phyloP scores from a whole-genome alignment of 2,113 vertebrate genomes.

The Catharus fuscescens region DNA sequence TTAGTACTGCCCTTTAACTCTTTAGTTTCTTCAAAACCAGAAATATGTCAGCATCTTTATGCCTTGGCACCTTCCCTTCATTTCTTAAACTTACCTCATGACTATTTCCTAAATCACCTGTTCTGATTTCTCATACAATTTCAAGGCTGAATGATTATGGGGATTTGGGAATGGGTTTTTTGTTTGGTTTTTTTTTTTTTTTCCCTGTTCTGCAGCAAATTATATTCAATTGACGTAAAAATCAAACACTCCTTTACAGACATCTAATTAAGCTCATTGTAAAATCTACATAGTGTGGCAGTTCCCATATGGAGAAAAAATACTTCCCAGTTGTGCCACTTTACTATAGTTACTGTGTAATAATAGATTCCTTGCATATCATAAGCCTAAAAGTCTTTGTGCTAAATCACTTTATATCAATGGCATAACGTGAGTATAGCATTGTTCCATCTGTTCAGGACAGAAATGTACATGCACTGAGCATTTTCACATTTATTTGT shows the following conservation, averaged over 20 bases:
- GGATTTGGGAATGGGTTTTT: accelerated
- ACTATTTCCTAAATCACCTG: background rate
- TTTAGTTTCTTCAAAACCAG: background rate
- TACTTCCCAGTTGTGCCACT: background rate
- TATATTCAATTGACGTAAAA: background rate
- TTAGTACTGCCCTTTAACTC: background rate
- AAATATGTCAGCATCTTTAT: background rate
- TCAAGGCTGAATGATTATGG: background rate
- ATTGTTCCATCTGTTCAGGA: conserved; percentile 37
- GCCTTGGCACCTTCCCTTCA: background rate
- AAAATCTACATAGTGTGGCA: background rate
- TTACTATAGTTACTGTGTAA: conserved; percentile 17
- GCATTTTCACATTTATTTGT: conserved; percentile 1
- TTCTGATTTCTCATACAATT: background rate
- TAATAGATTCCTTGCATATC: background rate
- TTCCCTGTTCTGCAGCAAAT: background rate
- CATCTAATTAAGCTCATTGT: conserved; percentile 1
- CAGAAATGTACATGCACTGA: background rate
- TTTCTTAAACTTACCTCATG: background rate
- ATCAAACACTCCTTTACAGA: background rate
- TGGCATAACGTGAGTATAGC: background rate
- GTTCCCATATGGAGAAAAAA: background rate
- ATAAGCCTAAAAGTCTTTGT: conserved; percentile 18
- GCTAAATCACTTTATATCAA: conserved; percentile 2
- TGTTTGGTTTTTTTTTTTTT: background rate